A percentile compares a stretch with the other conserved stretches of the same genome.
Evolutionary conservation across 2,888 invertebrate genomes (phyloP).

Genomic region (Altica lythri): DNA sequence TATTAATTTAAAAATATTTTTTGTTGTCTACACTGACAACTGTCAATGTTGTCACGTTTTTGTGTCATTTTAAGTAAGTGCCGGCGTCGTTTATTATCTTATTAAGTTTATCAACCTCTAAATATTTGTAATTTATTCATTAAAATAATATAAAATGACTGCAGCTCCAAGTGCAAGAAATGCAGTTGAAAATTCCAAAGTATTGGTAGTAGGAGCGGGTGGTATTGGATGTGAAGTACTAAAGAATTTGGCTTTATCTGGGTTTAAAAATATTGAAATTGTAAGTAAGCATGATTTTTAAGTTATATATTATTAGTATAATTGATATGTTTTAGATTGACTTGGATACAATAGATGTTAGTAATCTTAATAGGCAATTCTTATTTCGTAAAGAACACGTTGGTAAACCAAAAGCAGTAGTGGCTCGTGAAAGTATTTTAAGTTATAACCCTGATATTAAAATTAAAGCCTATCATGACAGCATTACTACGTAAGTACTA

Average conservation of each 20-base stretch:
- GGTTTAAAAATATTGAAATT: slow-evolving; percentile 91
- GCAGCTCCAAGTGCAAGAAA: slow-evolving; percentile 64
- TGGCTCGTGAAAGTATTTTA: slow-evolving; percentile 87
- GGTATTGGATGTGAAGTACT: slow-evolving; percentile 99
- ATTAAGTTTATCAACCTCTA: too few species aligned
- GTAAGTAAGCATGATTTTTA: slow-evolving; percentile 64
- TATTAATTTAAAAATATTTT: too few species aligned
- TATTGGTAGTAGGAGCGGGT: slow-evolving; percentile 93
- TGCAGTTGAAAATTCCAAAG: slow-evolving; percentile 71
- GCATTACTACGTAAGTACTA: slow-evolving; percentile 77
- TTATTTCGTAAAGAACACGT: slow-evolving; percentile 98
- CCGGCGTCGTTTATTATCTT: too few species aligned
- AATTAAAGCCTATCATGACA: slow-evolving; percentile 90
- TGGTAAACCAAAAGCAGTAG: slow-evolving; percentile 93
- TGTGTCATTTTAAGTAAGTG: too few species aligned
- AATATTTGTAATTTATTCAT: too few species aligned
- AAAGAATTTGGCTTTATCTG: slow-evolving; percentile 94
- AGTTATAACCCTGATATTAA: slow-evolving; percentile 86
- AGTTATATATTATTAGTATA: slow-evolving; percentile 2
- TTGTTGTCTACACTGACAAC: too few species aligned
- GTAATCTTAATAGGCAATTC: slow-evolving; percentile 98
- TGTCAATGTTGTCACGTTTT: too few species aligned
- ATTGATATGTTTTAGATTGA: slow-evolving; percentile 81
- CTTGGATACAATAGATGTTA: slow-evolving; percentile 98
- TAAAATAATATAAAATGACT: slow-evolving; percentile 8